Base-by-base conservation (phyloP, 2,113 vertebrate genomes). In the Acrocephalus arundinaceus region DNA sequence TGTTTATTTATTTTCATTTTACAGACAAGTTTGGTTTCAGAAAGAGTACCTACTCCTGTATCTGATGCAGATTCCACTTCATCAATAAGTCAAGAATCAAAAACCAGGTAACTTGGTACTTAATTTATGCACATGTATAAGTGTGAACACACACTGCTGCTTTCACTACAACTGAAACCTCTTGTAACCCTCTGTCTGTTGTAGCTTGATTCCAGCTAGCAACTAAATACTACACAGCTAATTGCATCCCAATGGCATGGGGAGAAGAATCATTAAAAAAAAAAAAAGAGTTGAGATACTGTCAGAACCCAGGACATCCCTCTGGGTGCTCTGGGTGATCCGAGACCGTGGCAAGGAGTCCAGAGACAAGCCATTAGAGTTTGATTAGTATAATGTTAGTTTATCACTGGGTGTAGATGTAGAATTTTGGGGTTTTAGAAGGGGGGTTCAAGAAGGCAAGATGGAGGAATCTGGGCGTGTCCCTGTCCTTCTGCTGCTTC, bases 1-100 rank as follows among this genome's bases (percentile, higher is more conserved):
- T 73, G 5, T 68, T 80, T 67, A 6, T 61, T 61, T 76, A 2
- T 30, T 51, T 85, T 93, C 15, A 37, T 93, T 82, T 96, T 92
- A 72, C 90, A 99, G 99, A 97, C 95, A 6, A 98, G 97, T 93
- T 97, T 97, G 17, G 92, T 98, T 55, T 98, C 98, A 28, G 98
- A 99, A 86, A 98, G 98, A 91, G 96, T 98, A 81, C 97, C 98
- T 28, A 99, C 98, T 39, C 98, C 99, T 52, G 95, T 98, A 57
- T 97, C 97, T 54, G 98, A 97, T 93, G 81, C 94, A 24, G 91
- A 94, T 30, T 94, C 95, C 7, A 62, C 90, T 84, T 93, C 97
- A 71, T 95, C 97, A 4, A 57, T 96, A 84, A 96, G 90, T 76
- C 98, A 98, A 77, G 98, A 98, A 63, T 97, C 96, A 61, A 98